Evolutionary conservation across 2,888 invertebrate species (phyloP).

Genomic region (Pseudococcus viburni): DNA sequence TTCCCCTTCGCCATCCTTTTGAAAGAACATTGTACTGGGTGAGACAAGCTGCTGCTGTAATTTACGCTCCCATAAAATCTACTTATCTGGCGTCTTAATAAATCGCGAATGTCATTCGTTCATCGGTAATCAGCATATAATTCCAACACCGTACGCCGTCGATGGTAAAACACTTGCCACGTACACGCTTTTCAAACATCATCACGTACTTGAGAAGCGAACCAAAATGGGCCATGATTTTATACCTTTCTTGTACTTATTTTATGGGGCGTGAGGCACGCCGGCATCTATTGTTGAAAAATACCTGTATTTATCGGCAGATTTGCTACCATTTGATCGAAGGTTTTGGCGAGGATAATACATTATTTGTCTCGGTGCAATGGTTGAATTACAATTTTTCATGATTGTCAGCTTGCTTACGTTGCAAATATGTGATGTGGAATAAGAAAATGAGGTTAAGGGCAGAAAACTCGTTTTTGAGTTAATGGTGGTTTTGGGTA

Average conservation of each 20-base stretch:
- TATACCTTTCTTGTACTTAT: background rate
- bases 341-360: too few relatives aligned
- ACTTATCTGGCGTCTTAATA: slow-evolving; percentile 4
- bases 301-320: background rate
- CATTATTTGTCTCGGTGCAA: too few relatives aligned
- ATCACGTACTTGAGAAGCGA: slow-evolving; percentile 1
- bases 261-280: background rate
- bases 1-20: background rate
- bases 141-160: background rate
- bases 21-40: background rate
- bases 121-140: background rate
- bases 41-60: slow-evolving; percentile 6
- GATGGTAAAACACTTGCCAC: background rate
- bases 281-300: background rate
- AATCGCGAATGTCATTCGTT: slow-evolving; percentile 12
- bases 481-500: too few relatives aligned
- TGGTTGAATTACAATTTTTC: too few relatives aligned
- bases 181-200: background rate
- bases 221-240: slow-evolving; percentile 18
- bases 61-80: background rate
- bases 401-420: too few relatives aligned
- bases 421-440: too few relatives aligned
- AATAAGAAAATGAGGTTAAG: too few relatives aligned
- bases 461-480: too few relatives aligned
- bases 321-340: too few relatives aligned